Conservation (phyloP, 2,888 invertebrate species). For the Cyrtodaria siliqua region DNA sequence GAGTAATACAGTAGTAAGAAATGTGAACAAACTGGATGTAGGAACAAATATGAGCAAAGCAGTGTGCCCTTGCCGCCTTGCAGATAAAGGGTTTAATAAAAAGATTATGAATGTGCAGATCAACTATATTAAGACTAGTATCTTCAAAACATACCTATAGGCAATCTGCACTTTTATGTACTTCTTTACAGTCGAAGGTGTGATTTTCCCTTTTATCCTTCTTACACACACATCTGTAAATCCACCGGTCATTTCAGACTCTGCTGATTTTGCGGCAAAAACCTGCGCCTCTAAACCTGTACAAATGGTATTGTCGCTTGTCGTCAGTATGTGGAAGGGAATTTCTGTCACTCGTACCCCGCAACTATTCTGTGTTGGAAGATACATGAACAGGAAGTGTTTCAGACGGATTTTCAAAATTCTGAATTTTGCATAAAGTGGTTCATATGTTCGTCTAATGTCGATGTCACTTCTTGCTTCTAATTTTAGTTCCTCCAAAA, state of each 20-base stretch:
- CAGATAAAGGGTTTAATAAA: too few relatives aligned
- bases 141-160: too few relatives aligned
- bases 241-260: background rate
- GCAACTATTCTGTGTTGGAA: background rate
- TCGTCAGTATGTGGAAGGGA: too few relatives aligned
- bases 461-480: conserved; percentile 57
- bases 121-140: too few relatives aligned
- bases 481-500: conserved; percentile 55
- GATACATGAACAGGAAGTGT: conserved; percentile 31
- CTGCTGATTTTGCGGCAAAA: conserved; percentile 19
- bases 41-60: too few relatives aligned
- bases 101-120: too few relatives aligned
- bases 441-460: conserved; percentile 61
- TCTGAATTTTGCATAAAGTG: conserved; percentile 61
- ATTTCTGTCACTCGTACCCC: too few relatives aligned
- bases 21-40: too few relatives aligned
- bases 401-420: conserved; percentile 31
- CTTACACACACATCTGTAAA: conserved; percentile 46
- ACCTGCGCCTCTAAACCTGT: conserved; percentile 37
- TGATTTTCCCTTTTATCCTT: conserved; percentile 41
- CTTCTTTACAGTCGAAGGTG: conserved; percentile 53
- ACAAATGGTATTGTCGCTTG: conserved; percentile 14
- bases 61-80: too few relatives aligned
- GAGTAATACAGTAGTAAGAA: too few relatives aligned
- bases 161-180: conserved; percentile 64